Evolutionary conservation across 2,113 vertebrate species (phyloP).

Genomic region (Lanius collurio): DNA sequence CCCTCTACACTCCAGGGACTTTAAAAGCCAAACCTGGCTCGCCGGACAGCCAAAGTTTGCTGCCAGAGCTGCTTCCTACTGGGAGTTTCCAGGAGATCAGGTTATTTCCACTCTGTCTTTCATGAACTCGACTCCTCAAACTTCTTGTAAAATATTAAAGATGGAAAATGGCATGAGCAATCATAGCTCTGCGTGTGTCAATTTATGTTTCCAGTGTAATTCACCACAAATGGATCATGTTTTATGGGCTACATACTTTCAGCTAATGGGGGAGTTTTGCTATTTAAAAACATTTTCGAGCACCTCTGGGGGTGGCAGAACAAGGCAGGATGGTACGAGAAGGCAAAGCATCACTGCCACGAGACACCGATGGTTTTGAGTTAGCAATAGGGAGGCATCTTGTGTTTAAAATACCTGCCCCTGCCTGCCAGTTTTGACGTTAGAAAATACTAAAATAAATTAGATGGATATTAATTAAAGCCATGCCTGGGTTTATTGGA

Average conservation of each 20-base stretch:
- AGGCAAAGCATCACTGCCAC: not conserved
- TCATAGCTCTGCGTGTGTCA: conserved; percentile 27
- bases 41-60: not conserved
- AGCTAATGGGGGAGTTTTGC: conserved; percentile 52
- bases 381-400: not conserved
- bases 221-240: conserved; percentile 62
- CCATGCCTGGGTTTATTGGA: not conserved
- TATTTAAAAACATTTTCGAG: conserved; percentile 52
- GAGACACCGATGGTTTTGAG: not conserved
- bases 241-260: conserved; percentile 54
- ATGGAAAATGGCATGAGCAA: conserved; percentile 52
- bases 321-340: not conserved
- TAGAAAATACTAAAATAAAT: not conserved
- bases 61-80: not conserved
- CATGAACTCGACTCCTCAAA: conserved; percentile 44
- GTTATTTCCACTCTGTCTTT: conserved; percentile 47
- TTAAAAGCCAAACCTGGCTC: not conserved
- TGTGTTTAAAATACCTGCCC: not conserved
- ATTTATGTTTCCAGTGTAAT: conserved; percentile 56
- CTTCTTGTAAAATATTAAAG: conserved; percentile 68
- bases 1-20: not conserved
- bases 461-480: conserved; percentile 5
- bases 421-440: not conserved
- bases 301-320: conserved; percentile 40
- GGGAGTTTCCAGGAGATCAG: conserved; percentile 20